phyloP scores from a whole-genome alignment of 2,797 vertebrate species.

The Cyprinella venusta region DNA sequence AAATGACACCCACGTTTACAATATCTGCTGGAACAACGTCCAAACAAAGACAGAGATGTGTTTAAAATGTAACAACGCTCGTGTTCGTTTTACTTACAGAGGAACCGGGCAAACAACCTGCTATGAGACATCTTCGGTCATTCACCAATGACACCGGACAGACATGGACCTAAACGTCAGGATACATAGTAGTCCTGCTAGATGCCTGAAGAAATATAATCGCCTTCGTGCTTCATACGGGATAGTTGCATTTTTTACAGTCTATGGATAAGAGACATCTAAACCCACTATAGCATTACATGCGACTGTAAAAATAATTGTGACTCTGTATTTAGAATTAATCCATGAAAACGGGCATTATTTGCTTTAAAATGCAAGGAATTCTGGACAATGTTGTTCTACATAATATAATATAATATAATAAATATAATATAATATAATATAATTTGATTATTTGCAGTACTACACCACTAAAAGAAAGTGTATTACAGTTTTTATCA shows the following conservation, averaged over 20 bases:
- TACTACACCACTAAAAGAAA: background rate
- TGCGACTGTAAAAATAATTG: background rate
- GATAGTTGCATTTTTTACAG: background rate
- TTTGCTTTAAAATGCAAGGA: background rate
- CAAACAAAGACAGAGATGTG: background rate
- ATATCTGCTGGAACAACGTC: background rate
- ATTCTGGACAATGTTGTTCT: conserved; percentile 68
- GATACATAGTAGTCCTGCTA: conserved; percentile 54
- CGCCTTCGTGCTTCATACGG: background rate
- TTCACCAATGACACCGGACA: conserved; percentile 84
- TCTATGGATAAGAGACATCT: background rate
- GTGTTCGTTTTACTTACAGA: conserved; percentile 76
- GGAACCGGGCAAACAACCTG: conserved; percentile 80
- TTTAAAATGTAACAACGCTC: background rate
- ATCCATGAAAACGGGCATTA: conserved; percentile 2
- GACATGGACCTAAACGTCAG: conserved; percentile 63
- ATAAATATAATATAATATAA: background rate
- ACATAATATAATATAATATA: background rate
- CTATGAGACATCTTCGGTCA: conserved; percentile 86
- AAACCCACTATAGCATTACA: background rate
- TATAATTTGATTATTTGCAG: background rate
- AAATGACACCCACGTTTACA: background rate
- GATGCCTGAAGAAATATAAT: conserved; percentile 27
- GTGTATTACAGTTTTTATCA: too few species aligned
- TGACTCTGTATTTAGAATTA: background rate